Evolutionary conservation across 2,888 invertebrate species (phyloP), one percentile per base, ranked within the genome.

Genomic region (Epistrophe eligans): DNA sequence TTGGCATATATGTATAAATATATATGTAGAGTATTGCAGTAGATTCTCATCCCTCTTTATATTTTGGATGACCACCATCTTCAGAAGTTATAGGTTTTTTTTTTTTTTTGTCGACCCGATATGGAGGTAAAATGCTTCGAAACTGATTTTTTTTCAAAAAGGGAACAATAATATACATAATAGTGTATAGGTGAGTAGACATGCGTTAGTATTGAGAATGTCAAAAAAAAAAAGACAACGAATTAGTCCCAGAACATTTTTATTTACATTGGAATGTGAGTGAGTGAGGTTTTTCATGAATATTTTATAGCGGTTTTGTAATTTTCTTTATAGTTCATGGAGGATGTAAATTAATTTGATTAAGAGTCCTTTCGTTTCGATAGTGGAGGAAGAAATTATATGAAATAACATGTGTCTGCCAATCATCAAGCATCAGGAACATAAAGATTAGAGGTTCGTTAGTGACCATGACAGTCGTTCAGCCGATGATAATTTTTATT

Each of bases 301-400:
- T 85, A 73, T 77, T 81, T 85, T 73, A 85, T 62, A 52, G 35
- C 24, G 50, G 50, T 50, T 38, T 15, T 0, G 50, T 73, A 73
- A 72, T 81, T 73, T 60, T 52, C n/a, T 40, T 28, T 43, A 48
- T 19, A 24, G 2, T 43, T 45, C 45, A 50, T 58, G 60, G 76
- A 48, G 62, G 66, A 66, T 84, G 76, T 76, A 76, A 66, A 79
- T 79, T 79, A 84, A 84, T 84, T 80, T 81, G 77, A 81, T 81
- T 77, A 70, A 38, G 73, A 85, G 19, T 55, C 52, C 43, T 43
- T 43, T 1, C 6, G 15, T 43, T 43, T 1, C 6, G 15, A 15
- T 6, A 15, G 13, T 15, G 6, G 15, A 15, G 43, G 43, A 43
- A 15, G 15, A 43, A 13, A 1, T 15, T 2, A 15, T 15, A 6